A percentile compares a stretch with the other conserved stretches of the same genome.
phyloP scores from a whole-genome alignment of 2,113 vertebrate species.

The Paramisgurnus dabryanus region DNA sequence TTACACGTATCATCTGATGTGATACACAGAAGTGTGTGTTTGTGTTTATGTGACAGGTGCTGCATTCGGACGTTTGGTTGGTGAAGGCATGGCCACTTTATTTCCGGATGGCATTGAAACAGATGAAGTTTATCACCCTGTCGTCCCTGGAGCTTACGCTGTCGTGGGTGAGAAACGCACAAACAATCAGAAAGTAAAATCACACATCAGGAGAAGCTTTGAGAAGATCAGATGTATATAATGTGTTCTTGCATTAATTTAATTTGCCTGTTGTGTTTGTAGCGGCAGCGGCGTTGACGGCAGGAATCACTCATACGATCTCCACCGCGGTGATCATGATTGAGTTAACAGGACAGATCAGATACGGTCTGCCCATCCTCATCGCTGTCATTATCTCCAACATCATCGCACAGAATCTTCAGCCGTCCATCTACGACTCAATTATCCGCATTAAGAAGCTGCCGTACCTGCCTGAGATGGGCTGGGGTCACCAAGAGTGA shows the following conservation, averaged over 20 bases:
- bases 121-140: slow-evolving; percentile 85
- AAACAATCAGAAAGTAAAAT: no score
- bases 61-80: slow-evolving; percentile 92
- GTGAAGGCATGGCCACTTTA: slow-evolving; percentile 96
- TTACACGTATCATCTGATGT: slow-evolving; percentile 7
- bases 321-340: slow-evolving; percentile 96
- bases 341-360: slow-evolving; percentile 95
- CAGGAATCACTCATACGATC: slow-evolving; percentile 94
- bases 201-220: no score
- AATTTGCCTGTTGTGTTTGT: neutral
- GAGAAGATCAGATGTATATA: no score
- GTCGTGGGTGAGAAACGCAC: slow-evolving; percentile 86
- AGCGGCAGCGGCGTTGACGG: slow-evolving; percentile 92
- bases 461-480: slow-evolving; percentile 90
- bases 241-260: neutral
- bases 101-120: slow-evolving; percentile 94
- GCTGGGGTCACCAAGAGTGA: slow-evolving; percentile 93
- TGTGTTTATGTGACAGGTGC: slow-evolving; percentile 77
- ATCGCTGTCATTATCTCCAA: slow-evolving; percentile 96
- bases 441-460: slow-evolving; percentile 98
- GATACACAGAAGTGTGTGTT: neutral
- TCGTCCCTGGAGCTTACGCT: slow-evolving; percentile 94
- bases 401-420: slow-evolving; percentile 90
- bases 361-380: slow-evolving; percentile 93
- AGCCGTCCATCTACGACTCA: slow-evolving; percentile 96